A percentile compares a stretch with the other conserved stretches of the same genome.
phyloP scores from a whole-genome alignment of 2,113 vertebrate genomes.

The Sylvia atricapilla region DNA sequence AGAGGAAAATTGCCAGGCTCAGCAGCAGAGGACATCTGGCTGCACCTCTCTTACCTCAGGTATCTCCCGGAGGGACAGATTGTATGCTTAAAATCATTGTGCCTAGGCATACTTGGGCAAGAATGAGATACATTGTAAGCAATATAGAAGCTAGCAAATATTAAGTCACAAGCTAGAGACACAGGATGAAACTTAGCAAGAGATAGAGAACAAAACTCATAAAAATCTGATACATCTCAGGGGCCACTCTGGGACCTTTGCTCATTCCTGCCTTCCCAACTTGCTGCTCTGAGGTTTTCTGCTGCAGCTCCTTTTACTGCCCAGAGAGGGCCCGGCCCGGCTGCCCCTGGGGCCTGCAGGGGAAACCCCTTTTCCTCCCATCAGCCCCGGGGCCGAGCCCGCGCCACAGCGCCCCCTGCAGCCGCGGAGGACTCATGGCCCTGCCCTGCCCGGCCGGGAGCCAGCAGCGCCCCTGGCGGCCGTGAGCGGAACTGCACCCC shows the following conservation, averaged over 20 bases:
- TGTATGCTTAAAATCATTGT: neutral
- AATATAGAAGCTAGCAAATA: neutral
- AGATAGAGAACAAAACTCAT: neutral
- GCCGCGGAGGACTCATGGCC: neutral
- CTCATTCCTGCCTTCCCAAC: neutral
- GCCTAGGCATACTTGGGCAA: neutral
- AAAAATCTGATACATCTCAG: neutral
- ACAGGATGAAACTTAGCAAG: neutral
- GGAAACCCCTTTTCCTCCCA: neutral
- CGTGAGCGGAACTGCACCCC: accelerated
- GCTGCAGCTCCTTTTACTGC: neutral
- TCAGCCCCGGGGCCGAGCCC: neutral
- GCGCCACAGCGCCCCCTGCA: neutral
- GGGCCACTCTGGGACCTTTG: neutral
- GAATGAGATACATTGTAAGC: neutral
- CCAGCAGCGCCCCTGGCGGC: neutral
- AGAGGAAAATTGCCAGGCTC: neutral
- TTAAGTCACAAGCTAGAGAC: neutral
- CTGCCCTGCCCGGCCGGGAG: neutral
- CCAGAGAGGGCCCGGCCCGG: neutral
- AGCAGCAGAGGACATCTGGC: neutral
- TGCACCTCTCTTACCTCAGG: neutral
- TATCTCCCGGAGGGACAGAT: neutral
- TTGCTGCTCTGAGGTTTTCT: neutral
- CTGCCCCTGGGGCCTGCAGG: neutral